A percentile compares a stretch with the other conserved stretches of the same genome.
These are phyloP conservation scores for Morphnarchus princeps DNA, from an alignment of 2,113 vertebrate genomes.

Conservation along the genomic window DNA sequence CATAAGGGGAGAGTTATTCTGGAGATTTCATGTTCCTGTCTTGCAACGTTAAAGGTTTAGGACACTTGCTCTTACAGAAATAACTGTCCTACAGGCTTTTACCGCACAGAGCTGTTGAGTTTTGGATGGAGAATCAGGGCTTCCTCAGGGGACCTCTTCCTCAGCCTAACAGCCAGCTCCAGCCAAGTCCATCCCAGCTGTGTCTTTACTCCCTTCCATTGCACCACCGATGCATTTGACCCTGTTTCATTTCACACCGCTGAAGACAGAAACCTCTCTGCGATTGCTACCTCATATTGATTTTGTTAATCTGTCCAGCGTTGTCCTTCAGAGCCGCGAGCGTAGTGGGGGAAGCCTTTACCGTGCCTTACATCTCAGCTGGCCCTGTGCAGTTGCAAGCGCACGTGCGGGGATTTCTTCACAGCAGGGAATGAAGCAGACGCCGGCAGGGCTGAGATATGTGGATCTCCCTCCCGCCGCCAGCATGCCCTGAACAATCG, in stretches of 20 bases:
- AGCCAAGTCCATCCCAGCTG: not conserved
- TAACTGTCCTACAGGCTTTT: not conserved
- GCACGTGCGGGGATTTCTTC: not conserved
- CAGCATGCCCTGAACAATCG: rapidly evolving
- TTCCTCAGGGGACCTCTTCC: not conserved
- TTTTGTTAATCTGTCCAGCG: not conserved
- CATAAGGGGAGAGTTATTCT: not conserved
- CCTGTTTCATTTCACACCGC: not conserved
- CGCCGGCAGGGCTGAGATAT: rapidly evolving
- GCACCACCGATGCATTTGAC: not conserved
- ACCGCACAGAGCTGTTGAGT: not conserved
- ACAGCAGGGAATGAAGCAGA: not conserved
- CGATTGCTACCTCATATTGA: rapidly evolving
- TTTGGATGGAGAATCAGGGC: not conserved
- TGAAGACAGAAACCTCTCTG: not conserved
- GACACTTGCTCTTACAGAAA: not conserved
- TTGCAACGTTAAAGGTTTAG: not conserved
- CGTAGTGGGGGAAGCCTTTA: not conserved
- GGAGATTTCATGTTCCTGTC: not conserved
- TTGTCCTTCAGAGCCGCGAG: not conserved
- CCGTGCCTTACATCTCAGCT: not conserved
- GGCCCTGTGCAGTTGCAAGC: not conserved
- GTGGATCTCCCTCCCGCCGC: not conserved
- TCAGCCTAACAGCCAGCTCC: not conserved
- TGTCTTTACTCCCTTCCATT: not conserved